Base-by-base conservation (phyloP, 2,113 vertebrate species). In the Mugil cephalus region DNA sequence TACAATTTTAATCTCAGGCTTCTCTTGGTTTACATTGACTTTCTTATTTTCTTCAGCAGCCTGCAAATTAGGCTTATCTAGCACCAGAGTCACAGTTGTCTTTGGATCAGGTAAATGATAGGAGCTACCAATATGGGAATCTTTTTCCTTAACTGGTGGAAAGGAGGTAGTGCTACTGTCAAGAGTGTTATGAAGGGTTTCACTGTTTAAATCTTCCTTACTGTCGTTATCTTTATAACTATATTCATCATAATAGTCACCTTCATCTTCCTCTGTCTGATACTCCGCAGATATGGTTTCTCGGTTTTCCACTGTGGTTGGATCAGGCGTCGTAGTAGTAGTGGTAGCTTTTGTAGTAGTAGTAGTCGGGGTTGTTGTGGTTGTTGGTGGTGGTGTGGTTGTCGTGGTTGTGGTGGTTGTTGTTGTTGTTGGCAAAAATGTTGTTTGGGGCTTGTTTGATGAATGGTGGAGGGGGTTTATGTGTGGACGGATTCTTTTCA, bases 401-500 rank as follows among this genome's bases (percentile, higher is more conserved):
- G 79, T 69, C 1, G 72, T 65, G n/a, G 54, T 58, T 21, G 83
- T 69, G 70, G 79, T 50, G 17, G 60, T 71, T 42, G 79, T 69
- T 2, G 72, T 65, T 10, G 69, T 78, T 40, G 69, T 30, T 30
- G 59, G 79, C 13, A 51, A 66, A 39, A 66, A 9, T 38, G 76
- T 74, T 39, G 83, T 72, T 70, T 82, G 69, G 40, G 55, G 67
- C 24, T 82, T 87, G 62, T 74, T 84, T 38, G 72, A 39, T 56
- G 70, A 65, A 56, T 60, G 47, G 24, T 53, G 8, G 10, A 80
- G 45, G 24, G 90, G 76, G 9, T 75, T 84, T 12, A 60, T 19
- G 13, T 83, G 56, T 0, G 90, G 87, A 38, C 66, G 79, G 39
- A 81, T 35, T 80, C 81, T 88, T 75, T 87, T 90, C 50, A 80